Evolutionary conservation across 2,113 vertebrate species (phyloP), one percentile per base, ranked within the genome.

Genomic region (Phrynosoma blainvillii): DNA sequence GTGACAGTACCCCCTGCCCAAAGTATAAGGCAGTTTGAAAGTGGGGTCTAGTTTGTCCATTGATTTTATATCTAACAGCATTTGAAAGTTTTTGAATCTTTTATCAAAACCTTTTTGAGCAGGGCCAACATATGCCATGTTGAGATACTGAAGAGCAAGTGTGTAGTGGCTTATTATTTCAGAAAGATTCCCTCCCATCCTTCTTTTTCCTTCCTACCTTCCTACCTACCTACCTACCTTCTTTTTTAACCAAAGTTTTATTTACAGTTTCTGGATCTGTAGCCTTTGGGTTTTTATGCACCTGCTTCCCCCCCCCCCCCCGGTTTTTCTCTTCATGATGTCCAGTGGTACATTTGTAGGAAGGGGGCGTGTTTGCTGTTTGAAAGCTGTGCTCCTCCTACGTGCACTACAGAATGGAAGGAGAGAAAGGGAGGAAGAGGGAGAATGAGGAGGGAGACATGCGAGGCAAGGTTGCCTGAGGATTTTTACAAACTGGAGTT

Each of bases 401-500:
- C 93, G 92, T 16, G 86, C 90, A n/a, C 14, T 81, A 20, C 42
- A 8, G 84, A 82, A 91, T 92, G 92, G 87, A 66, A 79, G 14
- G n/a, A 42, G 73, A 68, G 8, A n/a, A 87, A 74, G 78, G 75
- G 79, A 56, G 20, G 18, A 40, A 25, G 73, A 86, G 76, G 82
- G 68, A n/a, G 80, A 79, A 12, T 25, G 40, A 30, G 56, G 80
- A 79, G 16, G 36, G 54, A 62, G 47, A 5, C 25, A 71, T 68
- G 74, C 3, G 75, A 66, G n/a, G 27, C 89, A 84, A 86, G 87
- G 74, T 73, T 65, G 83, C 84, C 79, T 73, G 84, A 32, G 76
- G 70, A 18, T 80, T 47, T 74, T 5, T 66, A 21, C 83, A 30
- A 25, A 12, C 68, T 62, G 11, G 7, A 11, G 20, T 42, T 68